phyloP scores from a whole-genome alignment of 1,140 invertebrate species.

The Trinorchestia longiramus region DNA sequence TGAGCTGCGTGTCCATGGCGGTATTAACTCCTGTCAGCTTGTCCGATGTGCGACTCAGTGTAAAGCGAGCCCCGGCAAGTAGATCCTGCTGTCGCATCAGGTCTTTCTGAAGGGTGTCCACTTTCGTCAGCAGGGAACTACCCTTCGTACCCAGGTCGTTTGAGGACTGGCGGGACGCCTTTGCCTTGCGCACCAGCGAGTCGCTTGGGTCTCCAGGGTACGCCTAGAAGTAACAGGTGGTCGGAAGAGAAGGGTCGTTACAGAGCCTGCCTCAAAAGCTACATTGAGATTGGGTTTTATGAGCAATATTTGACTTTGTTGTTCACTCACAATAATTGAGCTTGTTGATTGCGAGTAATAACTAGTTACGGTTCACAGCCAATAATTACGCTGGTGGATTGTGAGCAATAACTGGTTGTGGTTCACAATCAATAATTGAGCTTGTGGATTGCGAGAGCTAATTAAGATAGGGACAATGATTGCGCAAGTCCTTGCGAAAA shows the following conservation, averaged over 20 bases:
- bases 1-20: constrained; percentile 37
- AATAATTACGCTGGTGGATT: no score
- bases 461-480: no score
- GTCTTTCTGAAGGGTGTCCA: constrained; percentile 62
- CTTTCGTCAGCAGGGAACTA: constrained; percentile 57
- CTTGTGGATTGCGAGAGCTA: no score
- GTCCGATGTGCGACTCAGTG: not conserved
- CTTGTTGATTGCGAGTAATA: not conserved
- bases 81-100: constrained; percentile 64
- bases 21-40: not conserved
- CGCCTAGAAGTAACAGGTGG: constrained; percentile 59
- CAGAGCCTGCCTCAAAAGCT: not conserved
- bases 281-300: not conserved
- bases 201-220: constrained; percentile 67
- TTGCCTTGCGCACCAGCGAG: constrained; percentile 66
- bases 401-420: no score
- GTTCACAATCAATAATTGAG: not conserved
- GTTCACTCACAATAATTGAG: not conserved
- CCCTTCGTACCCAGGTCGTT: constrained; percentile 63
- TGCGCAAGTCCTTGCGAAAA: no score
- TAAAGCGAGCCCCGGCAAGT: constrained; percentile 55
- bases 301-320: not conserved
- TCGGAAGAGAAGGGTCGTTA: not conserved
- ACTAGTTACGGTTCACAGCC: no score
- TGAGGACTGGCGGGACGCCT: constrained; percentile 62